Evolutionary conservation across 2,888 invertebrate genomes (phyloP).

Genomic region (Homarus gammarus): DNA sequence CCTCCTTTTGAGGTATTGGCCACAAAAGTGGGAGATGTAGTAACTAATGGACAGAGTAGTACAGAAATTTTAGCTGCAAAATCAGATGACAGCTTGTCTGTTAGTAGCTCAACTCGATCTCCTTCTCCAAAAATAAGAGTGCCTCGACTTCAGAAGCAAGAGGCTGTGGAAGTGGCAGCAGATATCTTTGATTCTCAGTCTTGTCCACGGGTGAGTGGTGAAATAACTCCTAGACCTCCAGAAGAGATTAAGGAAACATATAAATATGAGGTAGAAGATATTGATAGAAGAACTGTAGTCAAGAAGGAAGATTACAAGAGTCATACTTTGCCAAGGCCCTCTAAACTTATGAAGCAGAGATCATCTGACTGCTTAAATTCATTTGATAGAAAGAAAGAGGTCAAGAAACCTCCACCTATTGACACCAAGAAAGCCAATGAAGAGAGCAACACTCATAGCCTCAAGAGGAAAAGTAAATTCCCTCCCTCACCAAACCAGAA

Average conservation of each 20-base stretch:
- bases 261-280: background rate
- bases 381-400: background rate
- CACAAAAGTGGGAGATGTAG: background rate
- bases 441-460: slow-evolving; percentile 13
- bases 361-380: slow-evolving; percentile 37
- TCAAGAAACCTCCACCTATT: slow-evolving; percentile 15
- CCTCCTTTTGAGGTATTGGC: slow-evolving; percentile 53
- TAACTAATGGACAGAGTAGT: background rate
- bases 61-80: background rate
- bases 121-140: slow-evolving; percentile 4
- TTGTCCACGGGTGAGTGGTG: slow-evolving; percentile 2
- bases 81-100: slow-evolving; percentile 23
- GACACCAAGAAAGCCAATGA: slow-evolving; percentile 22
- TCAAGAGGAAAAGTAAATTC: slow-evolving; percentile 68
- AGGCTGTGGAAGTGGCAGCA: slow-evolving; percentile 3
- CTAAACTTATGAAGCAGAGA: slow-evolving; percentile 42
- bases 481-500: slow-evolving; percentile 64
- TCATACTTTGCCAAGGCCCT: slow-evolving; percentile 47
- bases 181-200: slow-evolving; percentile 1
- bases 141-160: slow-evolving; percentile 1
- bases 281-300: background rate
- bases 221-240: slow-evolving; percentile 53
- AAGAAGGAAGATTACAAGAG: slow-evolving; percentile 33
- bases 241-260: slow-evolving; percentile 22
- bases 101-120: background rate